A percentile compares a stretch with the other conserved stretches of the same genome.
These are phyloP conservation scores for Anaspis maculata DNA, from an alignment of 2,888 invertebrate species.

Conservation along the genomic window DNA sequence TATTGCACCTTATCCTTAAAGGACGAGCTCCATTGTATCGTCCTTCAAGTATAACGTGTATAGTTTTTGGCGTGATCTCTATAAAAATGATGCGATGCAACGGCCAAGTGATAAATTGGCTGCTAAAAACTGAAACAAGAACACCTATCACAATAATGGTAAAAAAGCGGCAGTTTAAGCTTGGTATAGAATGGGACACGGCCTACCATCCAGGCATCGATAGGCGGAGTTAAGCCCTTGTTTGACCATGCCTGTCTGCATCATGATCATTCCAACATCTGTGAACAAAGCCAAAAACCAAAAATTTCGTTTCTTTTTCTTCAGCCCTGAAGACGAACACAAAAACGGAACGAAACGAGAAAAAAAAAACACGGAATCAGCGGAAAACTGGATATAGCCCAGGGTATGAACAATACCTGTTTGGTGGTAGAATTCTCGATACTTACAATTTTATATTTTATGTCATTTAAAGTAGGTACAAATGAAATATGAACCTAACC, in stretches of 20 bases:
- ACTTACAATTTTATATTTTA: no score
- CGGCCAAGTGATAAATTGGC: constrained; percentile 8
- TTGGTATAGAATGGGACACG: constrained; percentile 31
- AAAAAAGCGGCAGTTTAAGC: constrained; percentile 23
- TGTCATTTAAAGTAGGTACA: no score
- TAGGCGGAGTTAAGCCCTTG: constrained; percentile 68
- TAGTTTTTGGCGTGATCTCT: no score
- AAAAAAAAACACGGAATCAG: constrained; percentile 8
- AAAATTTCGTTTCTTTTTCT: constrained; percentile 11
- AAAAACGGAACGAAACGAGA: no score
- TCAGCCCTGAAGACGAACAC: no score
- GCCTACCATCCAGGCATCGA: constrained; percentile 74
- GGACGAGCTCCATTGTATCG: no score
- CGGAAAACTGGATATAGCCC: constrained; percentile 22
- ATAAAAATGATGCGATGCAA: constrained; percentile 7
- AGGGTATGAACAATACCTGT: constrained; percentile 16
- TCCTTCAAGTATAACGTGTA: no score
- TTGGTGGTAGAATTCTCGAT: background rate
- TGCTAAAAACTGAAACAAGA: constrained; percentile 4
- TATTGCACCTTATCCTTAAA: no score
- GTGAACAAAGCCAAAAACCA: constrained; percentile 64
- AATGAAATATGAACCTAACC: constrained; percentile 30
- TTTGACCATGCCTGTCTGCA: constrained; percentile 94
- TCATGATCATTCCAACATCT: constrained; percentile 97
- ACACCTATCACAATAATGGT: constrained; percentile 4